These are phyloP conservation scores for Adoxophyes honmai DNA, from an alignment of 1,140 invertebrate species.

Conservation along the genomic window DNA sequence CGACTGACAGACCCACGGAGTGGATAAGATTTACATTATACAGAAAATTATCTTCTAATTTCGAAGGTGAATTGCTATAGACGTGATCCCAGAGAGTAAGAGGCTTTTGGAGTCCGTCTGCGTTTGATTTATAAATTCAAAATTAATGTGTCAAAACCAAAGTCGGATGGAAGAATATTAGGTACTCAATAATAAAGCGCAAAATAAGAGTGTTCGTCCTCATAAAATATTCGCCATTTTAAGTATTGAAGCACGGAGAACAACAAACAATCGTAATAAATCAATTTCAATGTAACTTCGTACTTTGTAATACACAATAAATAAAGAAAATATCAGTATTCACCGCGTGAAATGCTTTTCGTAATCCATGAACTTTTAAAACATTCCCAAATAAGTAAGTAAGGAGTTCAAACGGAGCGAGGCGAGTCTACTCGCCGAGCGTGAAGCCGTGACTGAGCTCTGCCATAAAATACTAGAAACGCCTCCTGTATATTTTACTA, in stretches of 20 bases:
- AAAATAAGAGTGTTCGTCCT: too few relatives aligned
- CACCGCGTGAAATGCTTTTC: slow-evolving; percentile 30
- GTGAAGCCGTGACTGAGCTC: slow-evolving; percentile 48
- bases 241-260: not conserved
- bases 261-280: slow-evolving; percentile 8
- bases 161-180: too few relatives aligned
- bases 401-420: slow-evolving; percentile 51
- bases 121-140: too few relatives aligned
- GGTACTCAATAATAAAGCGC: too few relatives aligned
- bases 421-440: slow-evolving; percentile 47
- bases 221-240: not conserved
- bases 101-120: too few relatives aligned
- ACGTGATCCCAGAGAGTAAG: not conserved
- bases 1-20: slow-evolving; percentile 41
- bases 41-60: slow-evolving; percentile 47
- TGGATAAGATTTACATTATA: slow-evolving; percentile 52
- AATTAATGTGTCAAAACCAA: too few relatives aligned
- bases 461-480: slow-evolving; percentile 23
- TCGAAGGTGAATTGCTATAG: not conserved
- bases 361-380: slow-evolving; percentile 53
- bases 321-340: slow-evolving; percentile 27
- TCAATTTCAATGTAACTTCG: slow-evolving; percentile 5
- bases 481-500: too few relatives aligned
- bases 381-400: slow-evolving; percentile 53
- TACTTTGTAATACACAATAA: slow-evolving; percentile 13